Base-by-base conservation (phyloP, 2,888 invertebrate genomes). In the Acrocera orbiculus region DNA sequence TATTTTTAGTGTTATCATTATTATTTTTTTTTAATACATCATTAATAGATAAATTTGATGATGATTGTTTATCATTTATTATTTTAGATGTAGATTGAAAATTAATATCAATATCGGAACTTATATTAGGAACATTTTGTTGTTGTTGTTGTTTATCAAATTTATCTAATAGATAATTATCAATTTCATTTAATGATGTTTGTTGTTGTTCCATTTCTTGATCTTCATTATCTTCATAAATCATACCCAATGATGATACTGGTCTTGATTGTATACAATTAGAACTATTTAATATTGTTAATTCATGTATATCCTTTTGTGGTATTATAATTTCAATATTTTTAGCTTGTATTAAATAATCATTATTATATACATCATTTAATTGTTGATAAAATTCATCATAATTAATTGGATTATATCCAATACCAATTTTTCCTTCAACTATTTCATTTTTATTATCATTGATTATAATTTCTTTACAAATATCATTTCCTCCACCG, bases 361-460 rank as follows among this genome's bases (percentile, higher is more conserved):
- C 81, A 44, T 86, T 83, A 33, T 86, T 67, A 55, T 86, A 86
- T 25, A 83, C 83, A 58, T 81, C 81, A 60, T 87, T 87, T 29
- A 87, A 63, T 51, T 81, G 85, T 46, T 80, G 73, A 56, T 87
- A 87, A 56, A 86, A 87, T 16, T 82, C 82, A 58, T 86, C 86
- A 50, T 81, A n/a, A n/a, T n/a, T n/a, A n/a, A n/a, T n/a, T n/a
- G n/a, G n/a, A n/a, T n/a, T n/a, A n/a, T n/a, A n/a, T n/a, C n/a
- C n/a, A n/a, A n/a, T n/a, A n/a, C n/a, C n/a, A n/a, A n/a, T 79
- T 4, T 83, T 81, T 59, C 79, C 79, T 54, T 70, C 69, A 20
- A 61, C 52, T 33, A 37, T 31, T 19, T 14, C 32, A 1, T 22
- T 24, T 3, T 10, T n/a, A 16, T 13, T 13, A 11, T 34, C 28